phyloP scores from a whole-genome alignment of 2,797 vertebrate genomes.

The Loriculus beryllinus region DNA sequence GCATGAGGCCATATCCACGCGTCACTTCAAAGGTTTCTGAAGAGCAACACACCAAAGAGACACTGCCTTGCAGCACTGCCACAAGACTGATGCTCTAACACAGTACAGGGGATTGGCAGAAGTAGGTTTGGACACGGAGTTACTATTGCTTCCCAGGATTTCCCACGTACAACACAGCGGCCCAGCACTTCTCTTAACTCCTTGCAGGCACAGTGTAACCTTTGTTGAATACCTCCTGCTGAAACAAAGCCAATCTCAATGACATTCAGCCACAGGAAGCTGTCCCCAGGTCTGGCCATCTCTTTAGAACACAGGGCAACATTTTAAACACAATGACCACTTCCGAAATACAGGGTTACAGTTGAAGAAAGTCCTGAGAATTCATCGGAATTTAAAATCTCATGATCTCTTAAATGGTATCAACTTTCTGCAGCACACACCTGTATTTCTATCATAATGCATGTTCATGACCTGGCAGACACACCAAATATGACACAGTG shows the following conservation, averaged over 20 bases:
- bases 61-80: neutral
- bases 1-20: accelerated
- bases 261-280: neutral
- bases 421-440: neutral
- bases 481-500: neutral
- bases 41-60: neutral
- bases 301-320: neutral
- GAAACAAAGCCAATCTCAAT: neutral
- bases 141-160: neutral
- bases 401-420: neutral
- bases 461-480: neutral
- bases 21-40: neutral
- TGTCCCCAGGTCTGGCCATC: neutral
- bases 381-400: neutral
- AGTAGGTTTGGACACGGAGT: neutral
- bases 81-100: neutral
- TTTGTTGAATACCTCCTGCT: neutral
- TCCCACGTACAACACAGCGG: neutral
- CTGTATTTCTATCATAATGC: neutral
- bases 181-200: neutral
- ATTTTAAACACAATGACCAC: neutral
- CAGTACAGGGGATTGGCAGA: neutral
- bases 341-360: neutral
- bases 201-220: neutral
- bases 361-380: conserved; percentile 23